Evolutionary conservation across 1,140 invertebrate species (phyloP).

Genomic region (Zaprionus tsacasi): DNA sequence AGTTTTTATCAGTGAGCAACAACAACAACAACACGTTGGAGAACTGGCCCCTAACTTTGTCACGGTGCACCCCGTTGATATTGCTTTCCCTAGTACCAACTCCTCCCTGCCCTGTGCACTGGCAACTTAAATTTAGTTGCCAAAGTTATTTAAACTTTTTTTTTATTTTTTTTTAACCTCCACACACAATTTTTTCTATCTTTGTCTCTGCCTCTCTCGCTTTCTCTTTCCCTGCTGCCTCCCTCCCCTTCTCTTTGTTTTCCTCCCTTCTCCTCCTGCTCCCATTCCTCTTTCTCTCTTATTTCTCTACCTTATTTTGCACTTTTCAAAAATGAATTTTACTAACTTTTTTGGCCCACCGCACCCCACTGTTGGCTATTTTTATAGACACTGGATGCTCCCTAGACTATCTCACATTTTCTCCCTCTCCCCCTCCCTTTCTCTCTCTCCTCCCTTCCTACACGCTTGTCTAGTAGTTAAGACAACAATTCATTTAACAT

Average conservation of each 20-base stretch:
- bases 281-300: constrained; percentile 3
- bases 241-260: neutral
- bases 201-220: neutral
- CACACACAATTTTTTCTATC: constrained; percentile 27
- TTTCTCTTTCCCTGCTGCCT: neutral
- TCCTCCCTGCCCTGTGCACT: constrained; percentile 13
- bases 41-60: constrained; percentile 62
- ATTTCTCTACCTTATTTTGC: constrained; percentile 59
- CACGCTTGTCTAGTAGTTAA: constrained; percentile 69
- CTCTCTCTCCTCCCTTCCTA: neutral
- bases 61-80: constrained; percentile 47
- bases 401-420: neutral
- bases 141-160: constrained; percentile 79
- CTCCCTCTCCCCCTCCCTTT: neutral
- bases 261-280: neutral
- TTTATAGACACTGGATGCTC: constrained; percentile 40
- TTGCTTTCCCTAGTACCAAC: neutral
- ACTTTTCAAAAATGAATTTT: constrained; percentile 74
- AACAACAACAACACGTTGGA: constrained; percentile 25
- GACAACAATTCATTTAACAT: constrained; percentile 82
- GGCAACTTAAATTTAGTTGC: constrained; percentile 80
- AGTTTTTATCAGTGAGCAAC: constrained; percentile 70
- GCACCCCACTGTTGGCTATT: constrained; percentile 35
- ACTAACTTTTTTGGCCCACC: constrained; percentile 63
- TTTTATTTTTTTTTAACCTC: constrained; percentile 56